Base-by-base conservation (phyloP, 2,113 vertebrate species). In the Peromyscus leucopus region DNA sequence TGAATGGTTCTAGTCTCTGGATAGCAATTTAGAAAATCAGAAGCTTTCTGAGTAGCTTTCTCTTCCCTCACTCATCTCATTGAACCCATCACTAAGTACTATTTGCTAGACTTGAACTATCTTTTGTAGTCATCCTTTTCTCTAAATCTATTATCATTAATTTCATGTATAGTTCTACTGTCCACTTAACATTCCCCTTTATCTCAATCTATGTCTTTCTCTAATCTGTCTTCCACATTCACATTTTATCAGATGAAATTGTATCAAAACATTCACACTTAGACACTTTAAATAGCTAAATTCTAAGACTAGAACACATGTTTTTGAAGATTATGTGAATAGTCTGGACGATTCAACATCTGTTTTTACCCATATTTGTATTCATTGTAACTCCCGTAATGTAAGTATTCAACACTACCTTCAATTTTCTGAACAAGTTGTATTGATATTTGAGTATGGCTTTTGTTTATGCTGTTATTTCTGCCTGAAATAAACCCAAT, bases 81-180 rank as follows among this genome's bases (percentile, higher is more conserved):
- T 83, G 51, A 71, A 89, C 15, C 15, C 24, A 78, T 92, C 51
- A 33, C 15, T 91, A 91, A 83, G 31, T 5, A 76, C 21, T 72
- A 61, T 59, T 89, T 21, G 61, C 26, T 42, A 93, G 19, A 69
- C 6, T 75, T 83, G 59, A 71, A 96, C 39, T 33, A 89, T 71
- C 8, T 26, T 89, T 78, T 94, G 10, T 89, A 69, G 0, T 7
- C 7, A 84, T 71, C 5, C 26, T 87, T 87, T 48, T 80, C 5
- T 75, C 4, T 59, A 65, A 74, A 57, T 55, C 21, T 4, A 63
- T 72, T 55, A 59, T 87, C 4, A 75, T 86, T 33, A 82, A 31
- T 10, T 94, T 96, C 65, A 59, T 72, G 42, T 17, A 82, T 96
- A 72, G 78, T 7, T 72, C 55, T n/a, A 87, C 48, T 72, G 63